phyloP scores from a whole-genome alignment of 2,113 vertebrate species.

The Mesocricetus auratus region DNA sequence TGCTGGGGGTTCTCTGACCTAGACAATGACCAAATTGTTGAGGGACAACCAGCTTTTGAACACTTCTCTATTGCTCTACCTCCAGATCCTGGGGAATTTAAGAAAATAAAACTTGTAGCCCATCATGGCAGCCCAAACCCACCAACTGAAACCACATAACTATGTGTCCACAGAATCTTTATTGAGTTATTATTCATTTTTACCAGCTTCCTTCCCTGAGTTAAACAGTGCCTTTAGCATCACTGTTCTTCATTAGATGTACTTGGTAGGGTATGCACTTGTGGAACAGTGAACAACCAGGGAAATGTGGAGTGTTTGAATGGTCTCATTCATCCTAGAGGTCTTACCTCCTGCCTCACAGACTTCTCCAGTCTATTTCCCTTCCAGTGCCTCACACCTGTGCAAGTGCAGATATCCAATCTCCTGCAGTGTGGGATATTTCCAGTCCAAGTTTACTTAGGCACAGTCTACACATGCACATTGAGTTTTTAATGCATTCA shows the following conservation, averaged over 20 bases:
- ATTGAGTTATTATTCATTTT: conserved; percentile 15
- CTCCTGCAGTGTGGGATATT: neutral
- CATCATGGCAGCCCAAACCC: neutral
- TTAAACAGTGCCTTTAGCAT: conserved; percentile 13
- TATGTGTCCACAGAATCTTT: neutral
- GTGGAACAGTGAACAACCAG: neutral
- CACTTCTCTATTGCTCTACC: neutral
- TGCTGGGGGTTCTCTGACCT: neutral
- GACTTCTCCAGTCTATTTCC: conserved; percentile 42
- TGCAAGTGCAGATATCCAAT: conserved; percentile 19
- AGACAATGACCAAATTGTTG: neutral
- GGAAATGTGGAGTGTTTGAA: conserved; percentile 55
- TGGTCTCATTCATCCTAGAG: conserved; percentile 64
- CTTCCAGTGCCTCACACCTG: neutral
- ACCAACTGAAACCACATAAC: conserved; percentile 3
- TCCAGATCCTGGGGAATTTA: neutral
- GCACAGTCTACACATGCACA: conserved; percentile 30
- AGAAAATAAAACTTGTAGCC: conserved; percentile 3
- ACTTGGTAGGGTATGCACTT: conserved; percentile 18
- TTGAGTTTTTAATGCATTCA: conserved; percentile 49
- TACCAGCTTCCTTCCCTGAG: neutral
- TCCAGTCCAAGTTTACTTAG: conserved; percentile 68
- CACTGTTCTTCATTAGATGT: neutral
- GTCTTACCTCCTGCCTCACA: neutral
- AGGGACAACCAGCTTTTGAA: neutral